Percentiles rank a stretch among this genome's conserved stretches.
These are phyloP conservation scores for Mycteria americana DNA, from an alignment of 2,797 vertebrate species.

Conservation along the genomic window DNA sequence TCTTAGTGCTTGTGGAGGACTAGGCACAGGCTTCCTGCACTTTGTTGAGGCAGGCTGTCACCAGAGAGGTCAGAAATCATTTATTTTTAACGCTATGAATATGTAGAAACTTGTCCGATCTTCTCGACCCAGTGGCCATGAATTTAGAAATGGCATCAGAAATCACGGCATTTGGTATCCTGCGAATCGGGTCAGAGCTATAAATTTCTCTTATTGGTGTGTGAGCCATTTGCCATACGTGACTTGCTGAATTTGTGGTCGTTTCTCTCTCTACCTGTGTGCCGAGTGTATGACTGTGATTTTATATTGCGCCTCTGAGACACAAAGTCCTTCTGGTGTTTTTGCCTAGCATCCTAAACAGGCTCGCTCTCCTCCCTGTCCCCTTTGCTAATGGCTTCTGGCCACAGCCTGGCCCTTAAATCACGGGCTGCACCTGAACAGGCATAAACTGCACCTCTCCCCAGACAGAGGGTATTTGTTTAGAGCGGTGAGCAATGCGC, in stretches of 20 bases:
- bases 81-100: conserved; percentile 30
- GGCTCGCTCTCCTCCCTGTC: not conserved
- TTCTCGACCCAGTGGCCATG: not conserved
- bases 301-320: conserved; percentile 39
- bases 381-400: not conserved
- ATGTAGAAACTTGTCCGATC: conserved; percentile 20
- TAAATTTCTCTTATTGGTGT: conserved; percentile 12
- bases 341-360: conserved; percentile 38
- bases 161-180: not conserved
- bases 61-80: not conserved
- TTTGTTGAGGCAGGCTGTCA: not conserved
- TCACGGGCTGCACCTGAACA: not conserved
- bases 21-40: not conserved
- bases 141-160: not conserved
- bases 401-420: conserved; percentile 5
- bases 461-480: not conserved
- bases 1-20: not conserved
- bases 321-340: conserved; percentile 33
- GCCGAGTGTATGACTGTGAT: not conserved
- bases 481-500: not conserved
- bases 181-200: not conserved
- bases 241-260: conserved; percentile 28
- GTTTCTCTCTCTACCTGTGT: not conserved
- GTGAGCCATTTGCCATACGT: conserved; percentile 6
- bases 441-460: not conserved